phyloP scores from a whole-genome alignment of 2,888 invertebrate genomes.

The Phalangium opilio region DNA sequence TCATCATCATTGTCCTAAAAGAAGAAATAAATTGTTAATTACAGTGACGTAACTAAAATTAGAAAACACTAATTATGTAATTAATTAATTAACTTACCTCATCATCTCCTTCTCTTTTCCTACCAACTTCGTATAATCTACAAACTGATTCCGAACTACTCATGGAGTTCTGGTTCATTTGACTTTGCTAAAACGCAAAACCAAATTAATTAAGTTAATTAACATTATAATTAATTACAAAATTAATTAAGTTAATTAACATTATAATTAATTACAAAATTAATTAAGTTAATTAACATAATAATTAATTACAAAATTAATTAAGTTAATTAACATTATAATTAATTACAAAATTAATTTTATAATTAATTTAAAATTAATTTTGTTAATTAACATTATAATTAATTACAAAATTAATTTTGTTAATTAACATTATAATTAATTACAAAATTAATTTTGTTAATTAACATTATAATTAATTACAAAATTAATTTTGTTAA shows the following conservation, averaged over 20 bases:
- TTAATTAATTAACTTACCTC: constrained; percentile 39
- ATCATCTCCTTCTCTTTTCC: constrained; percentile 73
- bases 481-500: no score
- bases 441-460: no score
- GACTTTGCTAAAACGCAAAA: constrained; percentile 13
- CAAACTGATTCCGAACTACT: constrained; percentile 70
- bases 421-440: no score
- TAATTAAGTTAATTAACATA: no score
- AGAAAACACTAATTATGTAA: neutral
- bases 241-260: no score
- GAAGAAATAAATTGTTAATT: neutral
- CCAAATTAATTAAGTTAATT: neutral
- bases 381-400: no score
- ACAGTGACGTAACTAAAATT: no score
- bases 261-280: no score
- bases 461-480: no score
- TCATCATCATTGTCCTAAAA: neutral
- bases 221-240: no score
- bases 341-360: constrained; percentile 2
- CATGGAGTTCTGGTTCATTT: constrained; percentile 43
- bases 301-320: no score
- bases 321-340: no score
- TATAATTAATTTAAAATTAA: constrained; percentile 21
- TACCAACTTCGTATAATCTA: constrained; percentile 79
- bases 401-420: neutral